These are phyloP conservation scores for Thera obeliscata DNA, from an alignment of 2,888 invertebrate species.

Conservation along the genomic window DNA sequence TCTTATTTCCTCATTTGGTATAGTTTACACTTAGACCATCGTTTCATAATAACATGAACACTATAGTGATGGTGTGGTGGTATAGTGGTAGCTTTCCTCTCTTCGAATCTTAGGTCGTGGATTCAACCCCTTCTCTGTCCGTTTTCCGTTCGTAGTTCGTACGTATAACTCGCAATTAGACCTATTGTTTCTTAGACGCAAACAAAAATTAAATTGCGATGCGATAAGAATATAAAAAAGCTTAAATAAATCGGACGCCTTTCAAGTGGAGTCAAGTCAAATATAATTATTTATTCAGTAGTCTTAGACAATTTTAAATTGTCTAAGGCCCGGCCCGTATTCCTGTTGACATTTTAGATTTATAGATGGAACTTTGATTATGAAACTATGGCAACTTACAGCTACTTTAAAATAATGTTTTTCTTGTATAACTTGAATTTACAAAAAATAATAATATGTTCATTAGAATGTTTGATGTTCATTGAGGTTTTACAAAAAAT, in stretches of 20 bases:
- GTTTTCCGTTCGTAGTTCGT: too few species aligned
- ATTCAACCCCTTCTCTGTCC: too few species aligned
- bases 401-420: constrained; percentile 3
- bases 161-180: too few species aligned
- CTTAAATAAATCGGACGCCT: too few species aligned
- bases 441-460: not conserved
- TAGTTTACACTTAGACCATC: not conserved
- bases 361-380: constrained; percentile 2
- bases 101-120: too few species aligned
- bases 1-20: not conserved
- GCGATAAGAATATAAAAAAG: too few species aligned
- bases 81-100: not conserved
- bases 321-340: too few species aligned
- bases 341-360: constrained; percentile 21
- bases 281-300: too few species aligned
- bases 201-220: too few species aligned
- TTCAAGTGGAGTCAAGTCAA: too few species aligned
- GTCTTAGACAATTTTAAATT: too few species aligned
- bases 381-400: not conserved
- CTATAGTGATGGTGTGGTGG: not conserved
- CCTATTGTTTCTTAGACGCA: too few species aligned
- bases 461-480: constrained; percentile 1
- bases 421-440: not conserved
- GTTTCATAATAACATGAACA: not conserved
- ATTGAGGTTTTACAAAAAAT: not conserved